Base-by-base conservation (phyloP, 2,888 invertebrate species). In the Muschampia plurimacula region DNA sequence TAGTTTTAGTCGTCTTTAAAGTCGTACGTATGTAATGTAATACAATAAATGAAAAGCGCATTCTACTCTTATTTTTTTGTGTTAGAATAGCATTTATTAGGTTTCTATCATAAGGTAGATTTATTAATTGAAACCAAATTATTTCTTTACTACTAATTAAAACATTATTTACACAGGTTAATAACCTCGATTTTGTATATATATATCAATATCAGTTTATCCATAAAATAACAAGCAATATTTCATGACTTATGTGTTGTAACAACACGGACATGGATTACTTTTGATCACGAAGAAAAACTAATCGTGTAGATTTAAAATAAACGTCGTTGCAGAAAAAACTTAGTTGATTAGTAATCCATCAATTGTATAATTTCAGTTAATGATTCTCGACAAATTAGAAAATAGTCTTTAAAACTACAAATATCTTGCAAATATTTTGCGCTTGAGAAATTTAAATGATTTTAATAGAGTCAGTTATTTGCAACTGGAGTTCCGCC, bases 401-500 rank as follows among this genome's bases (percentile, higher is more conserved):
- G 57, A 57, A 57, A 57, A 57, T 57, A 10, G 5, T 12, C 10
- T 57, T 28, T 57, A 57, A 28, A 57, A 28, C 12, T 6, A 28
- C 57, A 32, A 28, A 28, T 28, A 66, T 15, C 66, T 52, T 28
- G 36, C 39, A 62, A 52, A 67, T 72, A 65, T 72, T 52, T 60
- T 28, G 22, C 7, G 36, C 39, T 62, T 79, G 80, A 79, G 81
- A 80, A 77, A 79, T 67, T 74, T 79, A 81, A 83, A 71, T 52
- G 49, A 62, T 52, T 84, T 85, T 81, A 83, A 84, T 83, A 84
- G 79, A 83, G 77, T 82, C 81, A 84, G 84, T 84, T 63, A 63
- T 63, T 46, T 88, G 84, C 84, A 85, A 81, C 81, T 92, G 92
- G 91, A 90, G 80, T 74, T 74, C 70, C 57, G 87, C 92, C 92